A percentile compares a stretch with the other conserved stretches of the same genome.
Evolutionary conservation across 2,113 vertebrate species (phyloP).

Genomic region (Eclectus roratus): DNA sequence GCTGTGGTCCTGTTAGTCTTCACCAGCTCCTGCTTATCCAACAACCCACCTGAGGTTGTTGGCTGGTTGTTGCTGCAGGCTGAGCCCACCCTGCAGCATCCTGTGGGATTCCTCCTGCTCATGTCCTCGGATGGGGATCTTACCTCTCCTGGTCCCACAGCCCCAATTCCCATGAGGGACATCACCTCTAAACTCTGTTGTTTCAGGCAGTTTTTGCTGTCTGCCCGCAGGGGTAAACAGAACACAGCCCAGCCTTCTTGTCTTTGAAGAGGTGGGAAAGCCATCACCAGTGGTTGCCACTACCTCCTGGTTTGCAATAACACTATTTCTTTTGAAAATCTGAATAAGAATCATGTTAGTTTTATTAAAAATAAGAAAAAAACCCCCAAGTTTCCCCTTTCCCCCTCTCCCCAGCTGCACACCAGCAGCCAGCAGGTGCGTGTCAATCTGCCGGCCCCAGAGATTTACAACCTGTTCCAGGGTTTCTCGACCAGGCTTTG

Average conservation of each 20-base stretch:
- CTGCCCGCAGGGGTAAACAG: neutral
- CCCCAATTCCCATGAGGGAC: neutral
- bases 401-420: conserved; percentile 49
- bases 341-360: neutral
- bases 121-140: neutral
- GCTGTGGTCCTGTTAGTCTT: neutral
- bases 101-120: neutral
- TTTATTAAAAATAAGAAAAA: conserved; percentile 24
- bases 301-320: neutral
- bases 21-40: neutral
- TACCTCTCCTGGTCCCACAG: neutral
- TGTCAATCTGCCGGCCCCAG: neutral
- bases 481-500: conserved; percentile 1
- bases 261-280: conserved; percentile 25
- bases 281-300: neutral
- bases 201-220: neutral
- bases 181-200: neutral
- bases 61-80: neutral
- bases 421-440: conserved; percentile 60
- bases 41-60: accelerated
- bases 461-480: conserved; percentile 70
- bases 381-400: neutral
- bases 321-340: neutral
- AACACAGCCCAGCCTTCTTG: neutral
- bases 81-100: neutral